Conservation (phyloP, 2,113 vertebrate species). For the Menidia beryllina region DNA sequence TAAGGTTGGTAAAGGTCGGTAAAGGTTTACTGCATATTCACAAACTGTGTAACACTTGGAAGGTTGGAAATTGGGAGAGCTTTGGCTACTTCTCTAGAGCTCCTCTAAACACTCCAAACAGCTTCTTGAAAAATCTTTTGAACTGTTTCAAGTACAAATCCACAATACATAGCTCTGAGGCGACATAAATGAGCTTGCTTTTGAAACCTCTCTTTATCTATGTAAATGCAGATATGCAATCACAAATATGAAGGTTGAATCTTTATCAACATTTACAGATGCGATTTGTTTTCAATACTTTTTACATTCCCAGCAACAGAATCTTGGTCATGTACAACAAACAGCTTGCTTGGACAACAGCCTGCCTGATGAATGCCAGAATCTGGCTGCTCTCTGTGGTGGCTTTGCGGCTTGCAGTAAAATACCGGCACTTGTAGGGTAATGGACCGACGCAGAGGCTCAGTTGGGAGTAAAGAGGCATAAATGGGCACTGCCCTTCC, state of each 20-base stretch:
- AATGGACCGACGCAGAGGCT: conserved; percentile 61
- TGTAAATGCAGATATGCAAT: background rate
- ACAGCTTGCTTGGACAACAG: conserved; percentile 24
- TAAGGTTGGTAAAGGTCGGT: no score
- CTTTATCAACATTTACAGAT: background rate
- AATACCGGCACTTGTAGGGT: conserved; percentile 38
- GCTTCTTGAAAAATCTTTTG: no score
- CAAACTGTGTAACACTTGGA: no score
- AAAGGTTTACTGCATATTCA: no score
- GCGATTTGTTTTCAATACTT: background rate
- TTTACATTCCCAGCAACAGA: background rate
- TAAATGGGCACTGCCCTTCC: conserved; percentile 30
- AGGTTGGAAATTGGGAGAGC: no score
- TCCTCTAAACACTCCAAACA: no score
- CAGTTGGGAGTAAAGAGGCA: conserved; percentile 54
- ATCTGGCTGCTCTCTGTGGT: conserved; percentile 38
- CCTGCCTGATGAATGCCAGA: conserved; percentile 25
- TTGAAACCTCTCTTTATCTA: no score
- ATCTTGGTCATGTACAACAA: background rate
- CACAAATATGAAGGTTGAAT: background rate
- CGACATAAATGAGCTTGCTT: no score
- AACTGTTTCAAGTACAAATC: no score
- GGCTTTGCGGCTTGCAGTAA: conserved; percentile 20
- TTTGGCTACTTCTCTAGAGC: no score
- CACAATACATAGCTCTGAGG: no score